Base-by-base conservation (phyloP, 1,140 invertebrate genomes). In the Tetragnatha versicolor region DNA sequence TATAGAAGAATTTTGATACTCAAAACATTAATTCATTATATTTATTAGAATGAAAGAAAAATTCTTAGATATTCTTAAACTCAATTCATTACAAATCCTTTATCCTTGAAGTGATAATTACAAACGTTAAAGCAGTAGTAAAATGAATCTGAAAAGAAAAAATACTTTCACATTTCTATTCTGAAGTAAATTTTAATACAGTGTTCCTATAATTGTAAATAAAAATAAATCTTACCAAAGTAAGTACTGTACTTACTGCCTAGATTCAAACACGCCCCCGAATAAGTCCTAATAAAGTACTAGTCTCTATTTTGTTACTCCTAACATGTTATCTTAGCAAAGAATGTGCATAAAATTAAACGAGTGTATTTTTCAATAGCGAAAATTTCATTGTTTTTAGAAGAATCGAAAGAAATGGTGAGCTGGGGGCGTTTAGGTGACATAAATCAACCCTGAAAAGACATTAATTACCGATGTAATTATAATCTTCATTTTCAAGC, bases 381-480 rank as follows among this genome's bases (percentile, higher is more conserved):
- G 22, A 31, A 47, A 14, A 66, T 39, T 31, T 12, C 20, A 35
- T 6, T 22, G 33, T 70, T 72, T 69, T 31, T 42, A 58, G 14
- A 31, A 51, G 35, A 72, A 27, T 58, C 33, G 10, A 39, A 58
- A 42, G n/a, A 42, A 42, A 58, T 29, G 14, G n/a, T 12, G 51
- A 17, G 35, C 4, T 58, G 51, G 39, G 53, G 69, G 69, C 47
- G 69, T 37, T 17, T 14, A 25, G 12, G 25, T 9, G 53, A 58
- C 69, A 72, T 72, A 72, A 72, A 72, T 72, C 69, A 72, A 37
- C 10, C 20, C 47, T 14, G 29, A 39, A 39, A 37, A 42, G 53
- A 58, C 69, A 72, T 72, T 37, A 55, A 72, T 58, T 72, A 58
- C 53, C 33, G 29, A 33, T 25, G 42, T 72, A 72, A 72, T 72